Evolutionary conservation across 2,888 invertebrate species (phyloP).

Genomic region (Noctua pronuba): DNA sequence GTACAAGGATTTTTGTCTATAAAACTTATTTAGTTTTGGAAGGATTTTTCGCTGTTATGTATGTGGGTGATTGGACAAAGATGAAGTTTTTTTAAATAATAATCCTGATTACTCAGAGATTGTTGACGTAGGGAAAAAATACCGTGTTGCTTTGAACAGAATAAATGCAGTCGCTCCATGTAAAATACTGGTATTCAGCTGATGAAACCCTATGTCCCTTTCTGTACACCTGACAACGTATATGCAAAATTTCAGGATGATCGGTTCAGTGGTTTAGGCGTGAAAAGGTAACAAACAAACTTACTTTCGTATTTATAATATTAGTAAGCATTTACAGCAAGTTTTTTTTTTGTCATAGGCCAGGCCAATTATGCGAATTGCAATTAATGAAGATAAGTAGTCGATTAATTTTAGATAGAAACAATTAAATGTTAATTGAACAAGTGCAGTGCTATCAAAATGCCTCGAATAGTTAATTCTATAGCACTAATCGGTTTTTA

Average conservation of each 20-base stretch:
- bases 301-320: too few species aligned
- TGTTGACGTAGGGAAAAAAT: not conserved
- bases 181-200: too few species aligned
- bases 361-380: not conserved
- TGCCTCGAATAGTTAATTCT: not conserved
- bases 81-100: too few species aligned
- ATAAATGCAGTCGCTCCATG: too few species aligned
- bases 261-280: too few species aligned
- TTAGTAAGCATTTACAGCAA: too few species aligned
- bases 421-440: constrained; percentile 13
- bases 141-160: too few species aligned
- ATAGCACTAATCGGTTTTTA: not conserved
- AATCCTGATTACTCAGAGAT: not conserved
- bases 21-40: constrained; percentile 7
- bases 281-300: too few species aligned
- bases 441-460: not conserved
- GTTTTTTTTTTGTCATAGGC: not conserved
- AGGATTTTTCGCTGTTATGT: not conserved
- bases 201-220: too few species aligned
- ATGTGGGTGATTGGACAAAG: not conserved
- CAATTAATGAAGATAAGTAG: not conserved
- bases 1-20: constrained; percentile 14
- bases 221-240: too few species aligned
- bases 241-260: too few species aligned
- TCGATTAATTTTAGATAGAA: not conserved